Evolutionary conservation across 2,888 invertebrate species (phyloP).

Genomic region (Acanthoscelides obtectus): DNA sequence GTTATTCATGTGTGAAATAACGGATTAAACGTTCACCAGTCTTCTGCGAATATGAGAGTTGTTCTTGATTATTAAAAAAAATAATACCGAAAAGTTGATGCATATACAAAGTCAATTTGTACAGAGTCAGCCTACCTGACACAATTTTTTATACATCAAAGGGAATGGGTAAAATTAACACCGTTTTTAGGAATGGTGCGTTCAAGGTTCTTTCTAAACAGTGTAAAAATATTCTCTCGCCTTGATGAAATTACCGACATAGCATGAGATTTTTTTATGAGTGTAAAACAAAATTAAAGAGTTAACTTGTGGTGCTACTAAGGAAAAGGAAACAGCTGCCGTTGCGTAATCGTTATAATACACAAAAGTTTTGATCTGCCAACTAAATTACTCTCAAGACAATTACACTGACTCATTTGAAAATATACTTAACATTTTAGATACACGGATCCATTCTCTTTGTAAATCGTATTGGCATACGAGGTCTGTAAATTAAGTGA

Average conservation of each 20-base stretch:
- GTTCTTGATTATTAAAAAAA: no score
- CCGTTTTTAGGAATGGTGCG: background rate
- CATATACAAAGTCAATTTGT: no score
- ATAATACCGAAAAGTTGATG: no score
- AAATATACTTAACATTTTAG: background rate
- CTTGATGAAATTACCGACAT: background rate
- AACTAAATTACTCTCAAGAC: background rate
- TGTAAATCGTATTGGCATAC: no score
- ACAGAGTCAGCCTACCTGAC: no score
- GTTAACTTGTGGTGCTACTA: background rate
- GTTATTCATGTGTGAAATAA: no score
- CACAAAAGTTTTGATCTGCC: background rate
- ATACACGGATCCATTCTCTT: background rate
- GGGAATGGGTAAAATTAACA: background rate
- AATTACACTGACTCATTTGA: background rate
- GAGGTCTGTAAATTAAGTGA: no score
- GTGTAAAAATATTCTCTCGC: background rate
- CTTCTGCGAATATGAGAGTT: no score
- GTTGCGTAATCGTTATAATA: background rate
- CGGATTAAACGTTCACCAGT: no score
- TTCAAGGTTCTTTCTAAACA: conserved; percentile 37
- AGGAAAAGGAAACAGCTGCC: background rate
- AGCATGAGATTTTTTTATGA: background rate
- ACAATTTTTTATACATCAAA: no score
- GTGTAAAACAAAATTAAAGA: background rate